phyloP scores from a whole-genome alignment of 2,113 vertebrate species.

The Sapayoa aenigma region DNA sequence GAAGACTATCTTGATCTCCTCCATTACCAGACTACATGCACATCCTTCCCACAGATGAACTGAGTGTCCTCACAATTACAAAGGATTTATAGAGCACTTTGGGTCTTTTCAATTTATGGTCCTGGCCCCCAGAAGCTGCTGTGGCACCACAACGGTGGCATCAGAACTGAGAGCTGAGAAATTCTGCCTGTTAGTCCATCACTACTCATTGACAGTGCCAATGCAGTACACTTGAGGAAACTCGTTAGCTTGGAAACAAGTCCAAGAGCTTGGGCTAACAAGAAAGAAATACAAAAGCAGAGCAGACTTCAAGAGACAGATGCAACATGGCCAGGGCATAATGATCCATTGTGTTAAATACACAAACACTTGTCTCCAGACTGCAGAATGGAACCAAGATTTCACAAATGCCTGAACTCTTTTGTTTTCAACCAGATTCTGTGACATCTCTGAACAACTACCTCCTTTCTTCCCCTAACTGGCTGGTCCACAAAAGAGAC shows the following conservation, averaged over 20 bases:
- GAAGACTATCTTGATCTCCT: neutral
- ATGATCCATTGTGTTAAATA: neutral
- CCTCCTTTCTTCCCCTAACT: neutral
- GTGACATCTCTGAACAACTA: neutral
- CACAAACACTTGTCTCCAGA: neutral
- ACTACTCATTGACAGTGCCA: neutral
- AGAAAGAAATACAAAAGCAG: neutral
- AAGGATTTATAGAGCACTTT: neutral
- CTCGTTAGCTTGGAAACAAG: neutral
- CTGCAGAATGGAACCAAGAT: neutral
- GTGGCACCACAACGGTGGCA: neutral
- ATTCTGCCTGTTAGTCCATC: neutral
- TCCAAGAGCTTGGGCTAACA: neutral
- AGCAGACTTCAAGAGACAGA: neutral
- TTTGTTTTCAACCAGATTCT: neutral
- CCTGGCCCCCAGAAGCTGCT: neutral
- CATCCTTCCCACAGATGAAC: neutral
- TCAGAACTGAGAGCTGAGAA: neutral
- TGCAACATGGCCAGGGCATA: neutral
- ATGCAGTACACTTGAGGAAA: neutral
- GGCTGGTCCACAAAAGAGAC: neutral
- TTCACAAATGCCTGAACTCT: neutral
- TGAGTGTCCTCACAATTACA: neutral
- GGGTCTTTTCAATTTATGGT: neutral
- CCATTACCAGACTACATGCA: neutral